phyloP scores from a whole-genome alignment of 1,140 invertebrate genomes.

The Nymphalis io region DNA sequence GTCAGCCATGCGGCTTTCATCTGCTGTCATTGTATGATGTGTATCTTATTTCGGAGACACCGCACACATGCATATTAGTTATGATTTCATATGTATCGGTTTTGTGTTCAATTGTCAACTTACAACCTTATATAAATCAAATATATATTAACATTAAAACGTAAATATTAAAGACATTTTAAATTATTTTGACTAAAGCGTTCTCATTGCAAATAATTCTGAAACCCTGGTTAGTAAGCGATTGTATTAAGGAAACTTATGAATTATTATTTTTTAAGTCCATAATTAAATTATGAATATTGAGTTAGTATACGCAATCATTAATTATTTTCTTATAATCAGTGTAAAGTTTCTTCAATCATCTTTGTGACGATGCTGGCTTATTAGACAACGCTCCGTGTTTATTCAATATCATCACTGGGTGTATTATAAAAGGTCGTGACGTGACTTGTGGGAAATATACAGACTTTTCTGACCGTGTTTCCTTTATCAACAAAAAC shows the following conservation, averaged over 20 bases:
- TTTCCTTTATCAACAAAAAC: constrained; percentile 23
- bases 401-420: constrained; percentile 28
- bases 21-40: constrained; percentile 20
- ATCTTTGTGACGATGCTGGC: constrained; percentile 15
- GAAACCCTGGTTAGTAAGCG: too few relatives aligned
- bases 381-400: constrained; percentile 25
- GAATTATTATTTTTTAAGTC: too few relatives aligned
- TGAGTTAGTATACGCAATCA: too few relatives aligned
- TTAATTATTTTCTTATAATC: background rate
- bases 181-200: too few relatives aligned
- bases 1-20: constrained; percentile 32
- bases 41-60: background rate
- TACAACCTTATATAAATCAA: background rate
- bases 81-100: background rate
- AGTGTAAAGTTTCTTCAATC: background rate
- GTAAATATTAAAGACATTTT: too few relatives aligned
- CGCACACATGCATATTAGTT: background rate
- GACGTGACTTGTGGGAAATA: constrained; percentile 44
- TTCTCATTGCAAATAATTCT: too few relatives aligned
- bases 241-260: too few relatives aligned
- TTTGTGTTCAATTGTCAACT: too few relatives aligned
- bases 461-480: constrained; percentile 33
- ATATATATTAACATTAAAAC: background rate
- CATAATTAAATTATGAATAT: too few relatives aligned
- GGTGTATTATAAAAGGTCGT: constrained; percentile 33